A percentile compares a stretch with the other conserved stretches of the same genome.
These are phyloP conservation scores for Brachyhypopomus gauderio DNA, from an alignment of 2,113 vertebrate genomes.

Conservation along the genomic window DNA sequence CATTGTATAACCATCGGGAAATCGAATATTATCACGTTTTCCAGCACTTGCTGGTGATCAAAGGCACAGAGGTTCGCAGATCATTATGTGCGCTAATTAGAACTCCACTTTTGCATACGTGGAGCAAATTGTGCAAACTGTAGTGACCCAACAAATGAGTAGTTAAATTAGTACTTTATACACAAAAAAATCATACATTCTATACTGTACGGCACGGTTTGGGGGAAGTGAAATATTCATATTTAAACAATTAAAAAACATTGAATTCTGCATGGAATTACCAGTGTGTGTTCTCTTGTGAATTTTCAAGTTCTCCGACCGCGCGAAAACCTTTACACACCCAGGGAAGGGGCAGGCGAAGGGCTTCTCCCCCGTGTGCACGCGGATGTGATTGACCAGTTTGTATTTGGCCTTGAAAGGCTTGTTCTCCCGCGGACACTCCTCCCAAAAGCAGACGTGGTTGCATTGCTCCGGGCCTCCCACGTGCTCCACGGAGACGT, in stretches of 20 bases:
- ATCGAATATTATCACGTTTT: constrained; percentile 11
- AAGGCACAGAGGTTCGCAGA: constrained; percentile 8
- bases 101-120: neutral
- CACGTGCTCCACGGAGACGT: constrained; percentile 87
- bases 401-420: constrained; percentile 94
- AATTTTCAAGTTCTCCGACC: constrained; percentile 90
- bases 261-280: constrained; percentile 60
- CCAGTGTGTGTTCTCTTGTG: constrained; percentile 92
- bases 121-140: neutral
- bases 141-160: neutral
- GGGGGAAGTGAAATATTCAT: no score
- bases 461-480: constrained; percentile 88
- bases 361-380: constrained; percentile 89
- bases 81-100: constrained; percentile 19
- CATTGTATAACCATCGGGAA: neutral
- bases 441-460: constrained; percentile 89
- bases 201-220: no score
- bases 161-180: neutral
- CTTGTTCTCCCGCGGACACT: constrained; percentile 86
- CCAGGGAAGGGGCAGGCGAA: constrained; percentile 89
- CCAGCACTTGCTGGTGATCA: constrained; percentile 16
- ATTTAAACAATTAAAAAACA: neutral
- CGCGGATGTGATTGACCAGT: constrained; percentile 87
- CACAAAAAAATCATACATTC: neutral
- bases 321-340: constrained; percentile 89